Evolutionary conservation across 2,888 invertebrate genomes (phyloP).

Genomic region (Chrysomela aeneicollis): DNA sequence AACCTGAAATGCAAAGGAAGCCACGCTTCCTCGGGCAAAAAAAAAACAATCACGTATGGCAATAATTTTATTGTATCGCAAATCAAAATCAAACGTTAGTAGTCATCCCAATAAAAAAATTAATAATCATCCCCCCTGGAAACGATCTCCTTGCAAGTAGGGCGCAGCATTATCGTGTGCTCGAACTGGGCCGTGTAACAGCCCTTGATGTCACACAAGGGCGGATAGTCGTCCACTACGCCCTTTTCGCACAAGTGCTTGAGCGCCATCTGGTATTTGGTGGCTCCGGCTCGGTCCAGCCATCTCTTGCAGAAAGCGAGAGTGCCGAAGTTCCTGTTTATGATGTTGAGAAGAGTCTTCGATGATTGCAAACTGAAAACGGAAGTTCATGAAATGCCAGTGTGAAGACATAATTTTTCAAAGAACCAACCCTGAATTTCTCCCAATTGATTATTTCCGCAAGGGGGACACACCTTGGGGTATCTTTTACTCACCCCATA

Average conservation of each 20-base stretch:
- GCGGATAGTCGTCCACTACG: slow-evolving; percentile 98
- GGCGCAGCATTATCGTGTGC: slow-evolving; percentile 95
- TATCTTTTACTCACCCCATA: too few relatives aligned
- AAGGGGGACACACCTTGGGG: too few relatives aligned
- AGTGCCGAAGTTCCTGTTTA: slow-evolving; percentile 97
- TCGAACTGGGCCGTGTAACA: slow-evolving; percentile 99
- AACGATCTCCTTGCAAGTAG: slow-evolving; percentile 98
- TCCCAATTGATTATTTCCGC: too few relatives aligned
- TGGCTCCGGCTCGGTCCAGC: slow-evolving; percentile 96
- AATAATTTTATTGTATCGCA: slow-evolving; percentile 25
- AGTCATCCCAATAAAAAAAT: slow-evolving; percentile 43
- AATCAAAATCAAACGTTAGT: slow-evolving; percentile 21
- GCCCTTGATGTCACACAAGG: slow-evolving; percentile 95
- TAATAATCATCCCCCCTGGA: slow-evolving; percentile 97
- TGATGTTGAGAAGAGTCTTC: slow-evolving; percentile 87
- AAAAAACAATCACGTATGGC: too few relatives aligned
- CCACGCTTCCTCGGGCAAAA: too few relatives aligned
- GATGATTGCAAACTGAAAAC: slow-evolving; percentile 84
- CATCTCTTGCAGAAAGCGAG: slow-evolving; percentile 98
- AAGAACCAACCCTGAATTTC: too few relatives aligned
- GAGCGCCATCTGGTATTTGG: slow-evolving; percentile 97
- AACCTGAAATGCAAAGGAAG: too few relatives aligned
- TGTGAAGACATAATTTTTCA: too few relatives aligned
- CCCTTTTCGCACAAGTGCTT: slow-evolving; percentile 98
- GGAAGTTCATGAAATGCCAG: too few relatives aligned